A percentile compares a stretch with the other conserved stretches of the same genome.
These are phyloP conservation scores for Pseudococcus viburni DNA, from an alignment of 2,888 invertebrate genomes.

Conservation along the genomic window DNA sequence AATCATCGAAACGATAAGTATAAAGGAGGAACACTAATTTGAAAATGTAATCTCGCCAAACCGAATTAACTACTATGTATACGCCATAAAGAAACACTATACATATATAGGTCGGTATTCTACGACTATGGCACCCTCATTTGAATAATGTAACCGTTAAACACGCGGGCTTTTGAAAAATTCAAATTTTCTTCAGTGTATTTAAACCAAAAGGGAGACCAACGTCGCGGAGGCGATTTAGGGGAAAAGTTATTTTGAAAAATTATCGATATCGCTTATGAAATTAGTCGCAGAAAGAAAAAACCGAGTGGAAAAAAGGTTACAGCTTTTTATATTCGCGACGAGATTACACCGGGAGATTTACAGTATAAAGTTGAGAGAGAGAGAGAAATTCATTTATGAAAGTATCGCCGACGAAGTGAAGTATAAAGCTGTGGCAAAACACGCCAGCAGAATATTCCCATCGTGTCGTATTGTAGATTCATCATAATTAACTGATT, in stretches of 20 bases:
- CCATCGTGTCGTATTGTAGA: constrained; percentile 32
- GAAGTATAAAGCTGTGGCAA: too few species aligned
- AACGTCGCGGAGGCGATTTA: neutral
- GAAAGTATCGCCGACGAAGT: neutral
- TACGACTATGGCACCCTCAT: constrained; percentile 21
- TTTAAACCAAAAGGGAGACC: neutral
- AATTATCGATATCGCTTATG: constrained; percentile 42
- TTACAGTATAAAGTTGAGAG: neutral
- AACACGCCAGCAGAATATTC: neutral
- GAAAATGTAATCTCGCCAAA: constrained; percentile 43
- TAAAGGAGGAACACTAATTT: constrained; percentile 38
- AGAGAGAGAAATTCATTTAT: constrained; percentile 24
- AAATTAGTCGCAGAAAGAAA: constrained; percentile 31
- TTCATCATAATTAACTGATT: constrained; percentile 45
- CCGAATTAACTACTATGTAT: constrained; percentile 36
- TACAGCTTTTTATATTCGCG: neutral
- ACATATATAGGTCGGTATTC: neutral
- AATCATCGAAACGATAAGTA: constrained; percentile 42
- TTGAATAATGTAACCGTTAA: constrained; percentile 36
- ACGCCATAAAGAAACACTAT: constrained; percentile 29
- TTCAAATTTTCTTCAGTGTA: constrained; percentile 28
- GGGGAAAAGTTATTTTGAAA: constrained; percentile 34
- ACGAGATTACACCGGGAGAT: constrained; percentile 3
- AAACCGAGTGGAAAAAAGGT: neutral
- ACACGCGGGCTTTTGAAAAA: constrained; percentile 29